phyloP scores from a whole-genome alignment of 1,140 invertebrate species.

The Drosophila melanica region DNA sequence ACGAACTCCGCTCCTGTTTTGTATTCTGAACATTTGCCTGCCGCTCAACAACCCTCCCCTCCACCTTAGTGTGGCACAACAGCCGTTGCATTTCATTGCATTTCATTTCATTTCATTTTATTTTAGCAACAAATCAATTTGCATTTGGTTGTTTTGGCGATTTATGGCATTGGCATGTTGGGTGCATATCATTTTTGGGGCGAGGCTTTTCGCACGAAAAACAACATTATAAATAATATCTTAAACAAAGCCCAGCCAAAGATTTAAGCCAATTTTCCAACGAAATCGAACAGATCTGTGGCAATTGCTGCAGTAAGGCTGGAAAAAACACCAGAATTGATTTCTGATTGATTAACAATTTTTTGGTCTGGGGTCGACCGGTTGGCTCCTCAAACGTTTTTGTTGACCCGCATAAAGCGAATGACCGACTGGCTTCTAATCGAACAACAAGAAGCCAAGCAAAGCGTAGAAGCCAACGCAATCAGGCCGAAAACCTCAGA shows the following conservation, averaged over 20 bases:
- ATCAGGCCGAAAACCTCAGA: conserved; percentile 47
- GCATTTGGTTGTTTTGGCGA: conserved; percentile 67
- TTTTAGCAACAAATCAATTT: conserved; percentile 81
- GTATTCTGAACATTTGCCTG: background rate
- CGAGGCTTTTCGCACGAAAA: conserved; percentile 34
- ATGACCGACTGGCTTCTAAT: conserved; percentile 38
- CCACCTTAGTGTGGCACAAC: background rate
- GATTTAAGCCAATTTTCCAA: conserved; percentile 31
- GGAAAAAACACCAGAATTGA: conserved; percentile 42
- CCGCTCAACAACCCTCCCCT: background rate
- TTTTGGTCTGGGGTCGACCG: background rate
- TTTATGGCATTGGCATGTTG: conserved; percentile 55
- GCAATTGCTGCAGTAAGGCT: conserved; percentile 1
- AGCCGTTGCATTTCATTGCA: conserved; percentile 65
- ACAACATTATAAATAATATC: conserved; percentile 36
- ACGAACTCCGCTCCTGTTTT: conserved; percentile 28
- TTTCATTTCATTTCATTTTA: conserved; percentile 42
- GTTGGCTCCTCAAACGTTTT: background rate
- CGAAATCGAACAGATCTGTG: conserved; percentile 5
- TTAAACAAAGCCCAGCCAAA: conserved; percentile 13
- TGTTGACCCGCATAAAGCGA: conserved; percentile 46
- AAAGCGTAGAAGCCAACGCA: conserved; percentile 36
- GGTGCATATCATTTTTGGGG: conserved; percentile 29
- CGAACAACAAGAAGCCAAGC: conserved; percentile 25
- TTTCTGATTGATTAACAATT: conserved; percentile 42